These are phyloP conservation scores for Reinhardtius hippoglossoides DNA, from an alignment of 2,113 vertebrate genomes.

Conservation along the genomic window DNA sequence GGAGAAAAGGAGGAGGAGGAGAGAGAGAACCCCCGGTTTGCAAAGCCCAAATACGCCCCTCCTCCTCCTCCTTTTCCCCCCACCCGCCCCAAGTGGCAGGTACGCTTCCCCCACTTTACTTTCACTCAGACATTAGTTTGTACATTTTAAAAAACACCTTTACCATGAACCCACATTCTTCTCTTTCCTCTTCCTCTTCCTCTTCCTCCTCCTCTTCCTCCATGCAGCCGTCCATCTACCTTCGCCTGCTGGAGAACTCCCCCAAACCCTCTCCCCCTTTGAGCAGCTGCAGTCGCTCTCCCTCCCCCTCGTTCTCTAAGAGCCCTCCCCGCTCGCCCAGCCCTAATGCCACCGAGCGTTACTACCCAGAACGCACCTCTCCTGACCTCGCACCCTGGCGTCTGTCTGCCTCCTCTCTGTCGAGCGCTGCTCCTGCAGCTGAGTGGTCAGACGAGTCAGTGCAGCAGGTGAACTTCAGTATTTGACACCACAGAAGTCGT, in stretches of 20 bases:
- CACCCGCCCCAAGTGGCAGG: conserved; percentile 75
- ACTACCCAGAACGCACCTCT: conserved; percentile 68
- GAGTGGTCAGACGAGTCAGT: conserved; percentile 85
- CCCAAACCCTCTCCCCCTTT: conserved; percentile 22
- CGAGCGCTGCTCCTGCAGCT: conserved; percentile 81
- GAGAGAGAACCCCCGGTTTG: conserved; percentile 74
- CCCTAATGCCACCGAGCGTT: conserved; percentile 62
- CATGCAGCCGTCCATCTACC: conserved; percentile 74
- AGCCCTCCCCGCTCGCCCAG: conserved; percentile 35
- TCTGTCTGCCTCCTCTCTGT: conserved; percentile 52
- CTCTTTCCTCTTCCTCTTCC: too few relatives aligned
- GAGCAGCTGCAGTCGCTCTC: conserved; percentile 34
- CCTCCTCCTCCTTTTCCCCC: conserved; percentile 36
- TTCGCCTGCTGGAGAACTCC: conserved; percentile 71
- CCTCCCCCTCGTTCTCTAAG: conserved; percentile 29
- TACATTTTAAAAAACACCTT: not conserved
- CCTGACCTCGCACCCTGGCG: not conserved
- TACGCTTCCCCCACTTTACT: too few relatives aligned
- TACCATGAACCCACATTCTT: not conserved
- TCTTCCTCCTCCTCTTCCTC: not conserved
- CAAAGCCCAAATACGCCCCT: conserved; percentile 65
- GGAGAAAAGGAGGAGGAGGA: conserved; percentile 28
- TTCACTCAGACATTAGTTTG: too few relatives aligned
- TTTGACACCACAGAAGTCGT: not conserved
- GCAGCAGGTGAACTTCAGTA: conserved; percentile 85